Evolutionary conservation across 2,113 vertebrate species (phyloP).

Genomic region (Macquaria australasica): DNA sequence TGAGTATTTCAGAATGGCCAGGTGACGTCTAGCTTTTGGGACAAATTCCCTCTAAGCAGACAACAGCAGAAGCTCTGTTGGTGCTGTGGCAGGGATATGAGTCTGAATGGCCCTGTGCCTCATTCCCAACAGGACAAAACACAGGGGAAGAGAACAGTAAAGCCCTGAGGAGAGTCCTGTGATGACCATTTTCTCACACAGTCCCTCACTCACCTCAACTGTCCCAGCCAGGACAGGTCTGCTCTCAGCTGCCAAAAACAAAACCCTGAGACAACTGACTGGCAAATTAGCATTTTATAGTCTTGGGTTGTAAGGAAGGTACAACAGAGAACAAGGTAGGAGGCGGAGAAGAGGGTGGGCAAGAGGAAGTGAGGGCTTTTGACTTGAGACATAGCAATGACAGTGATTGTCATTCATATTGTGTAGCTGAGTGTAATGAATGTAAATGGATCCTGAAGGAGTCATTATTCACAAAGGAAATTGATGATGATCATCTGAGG

Average conservation of each 20-base stretch:
- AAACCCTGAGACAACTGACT: conserved; percentile 48
- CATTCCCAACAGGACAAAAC: conserved; percentile 38
- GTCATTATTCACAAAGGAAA: conserved; percentile 28
- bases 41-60: conserved; percentile 36
- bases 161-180: conserved; percentile 40
- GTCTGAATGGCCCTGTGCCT: conserved; percentile 19
- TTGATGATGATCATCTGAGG: conserved; percentile 3
- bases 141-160: conserved; percentile 31
- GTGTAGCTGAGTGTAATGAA: conserved; percentile 43
- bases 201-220: conserved; percentile 57
- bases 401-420: conserved; percentile 50
- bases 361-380: conserved; percentile 59
- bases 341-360: conserved; percentile 55
- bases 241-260: conserved; percentile 49
- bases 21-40: conserved; percentile 47
- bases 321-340: conserved; percentile 49
- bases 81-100: conserved; percentile 17
- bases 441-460: conserved; percentile 36
- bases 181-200: conserved; percentile 60
- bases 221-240: conserved; percentile 30
- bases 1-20: conserved; percentile 43
- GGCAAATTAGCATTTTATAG: conserved; percentile 81
- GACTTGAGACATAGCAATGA: conserved; percentile 56
- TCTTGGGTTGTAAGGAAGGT: conserved; percentile 46
- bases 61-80: conserved; percentile 55